phyloP scores from a whole-genome alignment of 2,888 invertebrate genomes.

The Caenorhabditis japonica region DNA sequence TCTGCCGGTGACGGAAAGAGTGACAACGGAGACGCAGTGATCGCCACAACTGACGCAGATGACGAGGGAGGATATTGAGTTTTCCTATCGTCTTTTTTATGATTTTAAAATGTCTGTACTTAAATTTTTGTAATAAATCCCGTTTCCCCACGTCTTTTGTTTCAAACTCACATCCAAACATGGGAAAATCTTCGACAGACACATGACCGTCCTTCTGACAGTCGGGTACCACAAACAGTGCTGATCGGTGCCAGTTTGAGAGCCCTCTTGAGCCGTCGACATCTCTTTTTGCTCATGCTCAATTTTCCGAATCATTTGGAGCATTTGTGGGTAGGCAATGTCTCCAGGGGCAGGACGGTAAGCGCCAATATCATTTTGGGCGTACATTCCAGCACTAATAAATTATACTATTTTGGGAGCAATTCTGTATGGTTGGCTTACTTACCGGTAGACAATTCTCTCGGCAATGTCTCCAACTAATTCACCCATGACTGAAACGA shows the following conservation, averaged over 20 bases:
- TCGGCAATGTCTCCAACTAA: slow-evolving; percentile 88
- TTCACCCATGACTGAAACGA: slow-evolving; percentile 73
- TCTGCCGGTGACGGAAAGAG: no score
- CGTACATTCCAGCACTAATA: slow-evolving; percentile 82
- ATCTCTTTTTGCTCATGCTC: slow-evolving; percentile 60
- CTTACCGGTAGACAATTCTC: slow-evolving; percentile 88
- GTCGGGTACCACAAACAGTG: slow-evolving; percentile 99
- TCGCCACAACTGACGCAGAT: background rate
- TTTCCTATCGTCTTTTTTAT: background rate
- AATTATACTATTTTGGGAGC: background rate
- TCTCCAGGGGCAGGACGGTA: slow-evolving; percentile 91
- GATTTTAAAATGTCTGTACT: background rate
- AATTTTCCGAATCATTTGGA: slow-evolving; percentile 91
- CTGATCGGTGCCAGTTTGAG: slow-evolving; percentile 88
- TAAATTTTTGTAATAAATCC: no score
- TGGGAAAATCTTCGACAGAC: slow-evolving; percentile 90
- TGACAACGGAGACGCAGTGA: background rate
- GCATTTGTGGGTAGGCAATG: slow-evolving; percentile 95
- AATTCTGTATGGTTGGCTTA: background rate
- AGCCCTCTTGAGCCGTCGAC: slow-evolving; percentile 21
- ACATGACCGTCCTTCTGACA: slow-evolving; percentile 92
- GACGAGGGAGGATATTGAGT: background rate
- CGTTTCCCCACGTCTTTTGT: no score
- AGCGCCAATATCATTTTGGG: slow-evolving; percentile 88
- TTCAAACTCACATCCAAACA: slow-evolving; percentile 85